Conservation (phyloP, 2,797 vertebrate genomes). For the Allenopithecus nigroviridis region DNA sequence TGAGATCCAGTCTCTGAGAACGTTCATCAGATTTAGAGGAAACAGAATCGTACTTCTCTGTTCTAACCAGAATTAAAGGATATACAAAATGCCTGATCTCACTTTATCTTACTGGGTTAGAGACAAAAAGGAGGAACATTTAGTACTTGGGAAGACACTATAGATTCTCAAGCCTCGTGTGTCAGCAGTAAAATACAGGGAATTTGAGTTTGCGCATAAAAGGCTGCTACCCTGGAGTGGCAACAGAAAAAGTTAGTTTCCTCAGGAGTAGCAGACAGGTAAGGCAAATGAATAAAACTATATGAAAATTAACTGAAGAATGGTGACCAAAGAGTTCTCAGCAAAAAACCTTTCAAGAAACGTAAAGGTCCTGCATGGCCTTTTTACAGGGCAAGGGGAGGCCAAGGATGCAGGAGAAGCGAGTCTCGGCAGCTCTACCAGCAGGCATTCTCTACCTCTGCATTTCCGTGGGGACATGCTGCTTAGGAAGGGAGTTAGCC, state of each 20-base stretch:
- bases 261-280: background rate
- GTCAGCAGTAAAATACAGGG: background rate
- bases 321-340: background rate
- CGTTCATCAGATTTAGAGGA: background rate
- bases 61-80: background rate
- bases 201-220: background rate
- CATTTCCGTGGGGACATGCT: background rate
- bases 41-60: background rate
- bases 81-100: background rate
- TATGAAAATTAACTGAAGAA: background rate
- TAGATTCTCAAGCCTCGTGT: background rate
- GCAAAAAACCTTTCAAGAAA: background rate
- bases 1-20: background rate
- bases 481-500: background rate
- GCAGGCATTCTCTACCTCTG: background rate
- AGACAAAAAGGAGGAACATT: background rate
- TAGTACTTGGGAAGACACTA: background rate
- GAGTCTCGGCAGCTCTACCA: background rate
- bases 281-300: background rate
- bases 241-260: background rate
- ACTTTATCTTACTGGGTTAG: background rate
- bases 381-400: background rate
- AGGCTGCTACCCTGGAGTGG: background rate
- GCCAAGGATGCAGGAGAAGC: background rate
- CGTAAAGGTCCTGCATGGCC: background rate